Base-by-base conservation (phyloP, 2,888 invertebrate species). In the Hypomecis atomaria region DNA sequence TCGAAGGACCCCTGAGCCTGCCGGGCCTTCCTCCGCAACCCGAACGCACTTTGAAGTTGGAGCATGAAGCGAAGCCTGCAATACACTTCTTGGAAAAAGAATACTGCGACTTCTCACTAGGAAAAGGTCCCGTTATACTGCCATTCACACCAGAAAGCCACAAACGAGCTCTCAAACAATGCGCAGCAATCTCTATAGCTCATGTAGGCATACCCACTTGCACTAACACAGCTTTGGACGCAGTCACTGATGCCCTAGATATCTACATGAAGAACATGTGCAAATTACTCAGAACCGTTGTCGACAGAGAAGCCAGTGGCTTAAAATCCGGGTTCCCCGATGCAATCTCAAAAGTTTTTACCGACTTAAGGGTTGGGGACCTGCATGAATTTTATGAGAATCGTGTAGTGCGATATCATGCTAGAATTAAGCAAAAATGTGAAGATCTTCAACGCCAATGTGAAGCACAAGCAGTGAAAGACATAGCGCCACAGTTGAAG, bases 91-190 rank as follows among this genome's bases (percentile, higher is more conserved):
- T 92, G 5, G 85, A 83, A 48, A 92, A 92, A 73, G 72, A 87
- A 23, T 92, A 91, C 71, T 89, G 91, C 69, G 87, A 91, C 57
- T 93, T 93, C 77, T 88, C 92, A 3, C 74, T 87, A 3, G 93
- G 93, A 0, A 90, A 84, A 77, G 91, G 91, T 0, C 85, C 87
- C 0, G 79, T 87, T 11, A 83, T 92, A 54, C 73, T 87, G 44
- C 90, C 93, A 0, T 90, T 92, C 63, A 90, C 92, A n/a, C 84
- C 87, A 10, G 90, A 92, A 75, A 92, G 92, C 62, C 92, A 93
- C 61, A 88, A 86, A 68, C 78, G 89, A 55, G 91, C 92, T 0
- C 68, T 93, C 49, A 81, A 82, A 13, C 92, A 93, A 47, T 90
- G 92, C 73, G 89, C 92, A 13, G 90, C 93, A 0, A 87, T 93